These are phyloP conservation scores for Trichogramma dendrolimi DNA, from an alignment of 2,888 invertebrate species.

Conservation along the genomic window DNA sequence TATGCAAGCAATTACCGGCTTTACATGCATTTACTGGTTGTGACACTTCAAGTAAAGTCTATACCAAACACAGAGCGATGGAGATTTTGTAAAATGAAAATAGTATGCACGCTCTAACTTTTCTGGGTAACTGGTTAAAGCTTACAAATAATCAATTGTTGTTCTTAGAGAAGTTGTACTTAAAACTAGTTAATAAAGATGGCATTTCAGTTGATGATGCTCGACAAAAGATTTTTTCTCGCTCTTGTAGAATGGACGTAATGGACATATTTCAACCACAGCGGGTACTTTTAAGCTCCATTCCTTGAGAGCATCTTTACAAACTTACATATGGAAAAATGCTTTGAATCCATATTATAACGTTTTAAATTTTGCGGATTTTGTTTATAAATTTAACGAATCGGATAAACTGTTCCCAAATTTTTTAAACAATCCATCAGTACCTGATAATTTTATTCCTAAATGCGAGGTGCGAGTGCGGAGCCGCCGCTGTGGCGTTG, in stretches of 20 bases:
- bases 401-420: too few relatives aligned
- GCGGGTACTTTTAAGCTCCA: too few relatives aligned
- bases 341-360: too few relatives aligned
- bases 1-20: conserved; percentile 35
- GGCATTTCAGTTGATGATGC: conserved; percentile 33
- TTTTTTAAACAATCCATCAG: too few relatives aligned
- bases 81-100: not conserved
- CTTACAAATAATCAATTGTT: conserved; percentile 23
- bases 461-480: too few relatives aligned
- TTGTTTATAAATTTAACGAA: too few relatives aligned
- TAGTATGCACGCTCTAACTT: conserved; percentile 28
- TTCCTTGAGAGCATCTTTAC: too few relatives aligned
- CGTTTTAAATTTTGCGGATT: too few relatives aligned
- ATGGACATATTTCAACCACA: conserved; percentile 26
- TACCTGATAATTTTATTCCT: too few relatives aligned
- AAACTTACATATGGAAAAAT: too few relatives aligned
- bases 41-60: conserved; percentile 29
- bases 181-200: conserved; percentile 31
- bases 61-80: not conserved
- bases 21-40: conserved; percentile 33
- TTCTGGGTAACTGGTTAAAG: not conserved
- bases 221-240: conserved; percentile 28
- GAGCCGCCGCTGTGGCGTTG: too few relatives aligned
- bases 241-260: conserved; percentile 33
- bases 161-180: conserved; percentile 29